Conservation (phyloP, 1,140 invertebrate species). For the Papilio machaon region DNA sequence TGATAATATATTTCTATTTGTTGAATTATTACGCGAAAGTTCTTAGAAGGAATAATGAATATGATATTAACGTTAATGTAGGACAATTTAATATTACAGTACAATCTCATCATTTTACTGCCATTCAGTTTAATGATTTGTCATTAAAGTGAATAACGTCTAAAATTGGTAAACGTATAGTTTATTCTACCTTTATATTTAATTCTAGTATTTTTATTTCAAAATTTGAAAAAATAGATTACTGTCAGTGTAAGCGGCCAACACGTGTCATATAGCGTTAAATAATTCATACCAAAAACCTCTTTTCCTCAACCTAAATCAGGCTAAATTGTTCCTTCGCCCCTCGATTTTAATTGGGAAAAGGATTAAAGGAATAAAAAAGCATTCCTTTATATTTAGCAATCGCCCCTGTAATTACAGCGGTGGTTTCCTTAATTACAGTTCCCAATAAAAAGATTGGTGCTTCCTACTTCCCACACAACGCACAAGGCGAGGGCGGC, state of each 20-base stretch:
- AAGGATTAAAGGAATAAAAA: constrained; percentile 49
- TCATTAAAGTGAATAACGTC: not conserved
- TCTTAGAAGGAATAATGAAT: not conserved
- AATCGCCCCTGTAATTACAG: constrained; percentile 78
- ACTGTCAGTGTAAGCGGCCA: not conserved
- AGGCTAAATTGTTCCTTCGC: constrained; percentile 30
- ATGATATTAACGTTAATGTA: not conserved
- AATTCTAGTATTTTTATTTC: not conserved
- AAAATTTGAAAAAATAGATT: not conserved
- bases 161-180: not conserved
- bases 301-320: constrained; percentile 7
- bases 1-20: constrained; percentile 16
- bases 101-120: not conserved
- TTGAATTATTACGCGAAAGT: constrained; percentile 21
- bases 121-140: not conserved
- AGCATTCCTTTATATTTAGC: constrained; percentile 79
- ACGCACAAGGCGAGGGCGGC: constrained; percentile 48
- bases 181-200: not conserved
- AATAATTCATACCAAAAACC: constrained; percentile 33
- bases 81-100: not conserved
- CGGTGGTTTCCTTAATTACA: constrained; percentile 78
- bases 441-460: constrained; percentile 72
- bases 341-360: constrained; percentile 38
- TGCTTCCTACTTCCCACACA: constrained; percentile 77
- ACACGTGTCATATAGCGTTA: constrained; percentile 12